Conservation (phyloP, 2,888 invertebrate species). For the Drosophila bunnanda region DNA sequence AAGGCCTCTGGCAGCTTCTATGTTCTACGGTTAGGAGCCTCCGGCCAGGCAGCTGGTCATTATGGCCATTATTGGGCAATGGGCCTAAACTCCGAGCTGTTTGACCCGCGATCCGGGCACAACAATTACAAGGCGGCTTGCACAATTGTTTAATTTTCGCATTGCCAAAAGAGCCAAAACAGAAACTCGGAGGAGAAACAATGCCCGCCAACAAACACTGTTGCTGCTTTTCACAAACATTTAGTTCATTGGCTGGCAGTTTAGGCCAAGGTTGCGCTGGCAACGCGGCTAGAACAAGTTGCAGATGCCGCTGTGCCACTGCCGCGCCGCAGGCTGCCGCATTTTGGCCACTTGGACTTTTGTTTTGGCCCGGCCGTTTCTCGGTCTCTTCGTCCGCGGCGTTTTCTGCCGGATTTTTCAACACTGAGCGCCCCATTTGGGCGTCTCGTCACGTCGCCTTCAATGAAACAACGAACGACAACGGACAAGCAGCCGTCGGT, state of each 20-base stretch:
- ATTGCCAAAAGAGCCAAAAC: slow-evolving; percentile 70
- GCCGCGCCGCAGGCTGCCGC: slow-evolving; percentile 37
- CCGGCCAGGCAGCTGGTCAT: slow-evolving; percentile 47
- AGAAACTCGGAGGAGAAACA: slow-evolving; percentile 26
- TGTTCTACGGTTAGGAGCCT: slow-evolving; percentile 36
- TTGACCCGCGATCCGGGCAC: slow-evolving; percentile 69
- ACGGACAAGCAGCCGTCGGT: slow-evolving; percentile 50
- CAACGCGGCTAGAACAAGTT: slow-evolving; percentile 52
- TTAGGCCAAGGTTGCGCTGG: slow-evolving; percentile 81
- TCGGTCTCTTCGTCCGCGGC: slow-evolving; percentile 30
- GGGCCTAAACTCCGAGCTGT: slow-evolving; percentile 36
- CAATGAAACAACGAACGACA: slow-evolving; percentile 64
- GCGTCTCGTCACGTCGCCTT: slow-evolving; percentile 79
- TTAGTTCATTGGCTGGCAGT: slow-evolving; percentile 82
- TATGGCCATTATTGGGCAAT: slow-evolving; percentile 39
- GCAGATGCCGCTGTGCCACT: slow-evolving; percentile 37
- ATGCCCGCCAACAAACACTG: slow-evolving; percentile 57
- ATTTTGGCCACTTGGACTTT: slow-evolving; percentile 46
- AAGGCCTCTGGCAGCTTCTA: slow-evolving; percentile 19
- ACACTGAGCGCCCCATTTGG: slow-evolving; percentile 70
- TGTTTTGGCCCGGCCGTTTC: slow-evolving; percentile 59
- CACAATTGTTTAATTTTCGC: slow-evolving; percentile 81
- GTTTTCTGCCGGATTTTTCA: slow-evolving; percentile 51
- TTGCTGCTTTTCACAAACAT: slow-evolving; percentile 76
- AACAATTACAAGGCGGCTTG: slow-evolving; percentile 75